Base-by-base conservation (phyloP, 2,888 invertebrate genomes). In the Sicus ferrugineus region DNA sequence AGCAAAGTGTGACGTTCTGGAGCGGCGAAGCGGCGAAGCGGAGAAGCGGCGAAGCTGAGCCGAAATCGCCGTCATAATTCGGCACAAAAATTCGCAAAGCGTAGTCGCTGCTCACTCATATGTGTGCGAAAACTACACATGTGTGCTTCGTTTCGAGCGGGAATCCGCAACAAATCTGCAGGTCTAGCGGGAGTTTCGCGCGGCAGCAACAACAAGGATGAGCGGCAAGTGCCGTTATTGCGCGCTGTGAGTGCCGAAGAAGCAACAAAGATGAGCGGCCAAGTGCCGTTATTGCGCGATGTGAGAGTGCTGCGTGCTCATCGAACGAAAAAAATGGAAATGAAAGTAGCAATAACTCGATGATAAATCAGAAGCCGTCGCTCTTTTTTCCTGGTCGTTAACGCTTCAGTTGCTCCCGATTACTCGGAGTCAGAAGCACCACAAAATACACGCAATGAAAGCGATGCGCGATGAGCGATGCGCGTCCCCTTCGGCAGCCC, bases 351-450 rank as follows among this genome's bases (percentile, higher is more conserved):
- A 56, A 56, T 56, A 4, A 56, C 11, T 14, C 21, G 42, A 59
- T 34, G 30, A 30, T 5, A 59, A 42, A 23, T 34, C 11, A 59
- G 31, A 28, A 26, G 16, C 34, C 59, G 59, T 38, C 16, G 34
- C 23, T 42, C 23, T 59, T 26, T 28, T 59, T 54, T 23, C 54
- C 11, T 23, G 23, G 9, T 26, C 26, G 16, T 38, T n/a, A 38
- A 66, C 65, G 67, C 58, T 56, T 67, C 58, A 58, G 48, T 58
- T 56, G 23, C 42, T 65, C 30, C 26, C 42, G 42, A 48, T 67
- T 67, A 48, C 21, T 6, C 34, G 48, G 38, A 58, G 16, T 9
- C 59, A 48, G 30, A 58, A 21, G 23, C 42, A 23, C 38, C 2
- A 67, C 16, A 59, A 28, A 59, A 31, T 26, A n/a, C 7, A 21